Evolutionary conservation across 2,797 vertebrate genomes (phyloP).

Genomic region (Mastacembelus armatus): DNA sequence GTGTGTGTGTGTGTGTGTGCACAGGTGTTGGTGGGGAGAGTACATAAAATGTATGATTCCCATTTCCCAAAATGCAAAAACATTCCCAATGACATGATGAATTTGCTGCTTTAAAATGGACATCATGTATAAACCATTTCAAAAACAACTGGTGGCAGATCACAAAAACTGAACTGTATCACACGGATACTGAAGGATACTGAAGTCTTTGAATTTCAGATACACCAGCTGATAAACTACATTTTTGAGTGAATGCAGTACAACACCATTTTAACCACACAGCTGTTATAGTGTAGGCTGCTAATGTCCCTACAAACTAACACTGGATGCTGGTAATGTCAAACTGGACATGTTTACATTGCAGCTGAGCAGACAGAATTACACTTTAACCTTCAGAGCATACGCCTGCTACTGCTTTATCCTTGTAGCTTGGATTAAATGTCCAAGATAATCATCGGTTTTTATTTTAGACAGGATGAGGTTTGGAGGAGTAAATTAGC

Average conservation of each 20-base stretch:
- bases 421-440: neutral
- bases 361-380: neutral
- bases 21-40: too few species aligned
- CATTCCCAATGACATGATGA: neutral
- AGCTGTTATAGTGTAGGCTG: neutral
- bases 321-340: neutral
- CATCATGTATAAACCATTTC: neutral
- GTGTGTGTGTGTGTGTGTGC: too few species aligned
- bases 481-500: constrained; percentile 1
- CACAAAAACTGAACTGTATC: too few species aligned
- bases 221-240: too few species aligned
- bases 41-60: neutral
- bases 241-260: neutral
- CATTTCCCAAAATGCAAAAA: constrained; percentile 1
- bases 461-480: neutral
- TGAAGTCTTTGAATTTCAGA: neutral
- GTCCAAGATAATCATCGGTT: neutral
- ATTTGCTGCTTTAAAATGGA: neutral
- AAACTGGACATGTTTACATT: constrained; percentile 23
- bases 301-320: constrained; percentile 7
- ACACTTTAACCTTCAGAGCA: neutral
- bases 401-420: neutral
- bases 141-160: constrained; percentile 39
- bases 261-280: neutral
- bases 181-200: too few species aligned